A percentile compares a stretch with the other conserved stretches of the same genome.
Conservation (phyloP, 2,888 invertebrate genomes). For the Zhengitettix transpicula region DNA sequence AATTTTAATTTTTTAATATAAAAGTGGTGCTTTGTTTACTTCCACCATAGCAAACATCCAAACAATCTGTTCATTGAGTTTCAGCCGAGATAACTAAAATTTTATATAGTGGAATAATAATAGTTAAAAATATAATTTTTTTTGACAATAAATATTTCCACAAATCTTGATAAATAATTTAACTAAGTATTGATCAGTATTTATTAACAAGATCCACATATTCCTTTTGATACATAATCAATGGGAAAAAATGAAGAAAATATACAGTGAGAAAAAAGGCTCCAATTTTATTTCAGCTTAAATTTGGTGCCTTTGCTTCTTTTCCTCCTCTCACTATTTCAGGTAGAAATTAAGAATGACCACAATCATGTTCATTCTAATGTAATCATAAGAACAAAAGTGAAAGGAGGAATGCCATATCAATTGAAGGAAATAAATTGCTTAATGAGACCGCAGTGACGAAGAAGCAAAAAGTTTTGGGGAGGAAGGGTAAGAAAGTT, state of each 20-base stretch:
- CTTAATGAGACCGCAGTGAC: conserved; percentile 1
- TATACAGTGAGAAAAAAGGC: conserved; percentile 9
- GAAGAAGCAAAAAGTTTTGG: background rate
- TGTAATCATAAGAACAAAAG: background rate
- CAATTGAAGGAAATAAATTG: conserved; percentile 1
- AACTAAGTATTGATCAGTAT: background rate
- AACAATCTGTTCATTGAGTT: too few relatives aligned
- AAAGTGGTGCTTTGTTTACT: too few relatives aligned
- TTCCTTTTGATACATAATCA: conserved; percentile 4
- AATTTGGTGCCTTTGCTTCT: conserved; percentile 2
- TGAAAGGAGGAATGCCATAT: background rate
- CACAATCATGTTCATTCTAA: too few relatives aligned
- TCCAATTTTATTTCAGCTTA: background rate
- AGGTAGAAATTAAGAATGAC: background rate
- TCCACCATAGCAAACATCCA: too few relatives aligned
- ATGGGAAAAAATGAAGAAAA: conserved; percentile 8
- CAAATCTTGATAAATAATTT: background rate
- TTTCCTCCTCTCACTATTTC: background rate
- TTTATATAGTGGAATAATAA: too few relatives aligned
- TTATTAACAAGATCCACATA: background rate
- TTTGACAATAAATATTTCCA: background rate
- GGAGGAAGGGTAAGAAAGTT: background rate
- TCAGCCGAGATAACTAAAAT: too few relatives aligned
- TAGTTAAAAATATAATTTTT: too few relatives aligned
- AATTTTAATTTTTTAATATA: too few relatives aligned